These are phyloP conservation scores for Burhinus bistriatus DNA, from an alignment of 2,113 vertebrate species.

Conservation along the genomic window DNA sequence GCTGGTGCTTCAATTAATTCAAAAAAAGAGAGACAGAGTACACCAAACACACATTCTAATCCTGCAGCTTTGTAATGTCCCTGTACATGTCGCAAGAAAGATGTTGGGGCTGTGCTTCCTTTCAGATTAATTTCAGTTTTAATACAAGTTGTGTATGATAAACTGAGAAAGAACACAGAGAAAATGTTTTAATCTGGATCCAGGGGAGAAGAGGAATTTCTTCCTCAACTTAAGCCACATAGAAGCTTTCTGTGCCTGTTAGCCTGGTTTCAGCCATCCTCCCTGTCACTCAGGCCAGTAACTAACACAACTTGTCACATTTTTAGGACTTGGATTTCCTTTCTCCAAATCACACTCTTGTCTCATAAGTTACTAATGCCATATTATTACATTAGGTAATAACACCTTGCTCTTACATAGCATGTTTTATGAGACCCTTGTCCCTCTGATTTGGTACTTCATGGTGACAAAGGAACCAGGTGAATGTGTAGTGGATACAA, in stretches of 20 bases:
- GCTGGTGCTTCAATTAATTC: not conserved
- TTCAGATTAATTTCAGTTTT: not conserved
- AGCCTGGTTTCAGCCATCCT: not conserved
- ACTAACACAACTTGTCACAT: not conserved
- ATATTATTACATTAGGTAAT: not conserved
- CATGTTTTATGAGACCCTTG: not conserved
- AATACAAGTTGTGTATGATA: not conserved
- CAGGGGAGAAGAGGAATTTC: not conserved
- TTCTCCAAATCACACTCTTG: not conserved
- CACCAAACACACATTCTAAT: not conserved
- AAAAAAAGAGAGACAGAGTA: not conserved
- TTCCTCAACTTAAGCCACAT: not conserved
- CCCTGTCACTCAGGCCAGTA: not conserved
- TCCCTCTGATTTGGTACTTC: not conserved
- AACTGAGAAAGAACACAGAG: not conserved
- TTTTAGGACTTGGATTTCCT: not conserved
- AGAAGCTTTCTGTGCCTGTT: not conserved
- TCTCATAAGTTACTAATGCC: not conserved
- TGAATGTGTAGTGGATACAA: not conserved
- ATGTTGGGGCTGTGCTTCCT: not conserved
- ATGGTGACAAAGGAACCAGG: not conserved
- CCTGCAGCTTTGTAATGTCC: not conserved
- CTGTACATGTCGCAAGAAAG: not conserved
- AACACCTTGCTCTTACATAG: not conserved
- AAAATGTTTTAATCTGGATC: not conserved